Evolutionary conservation across 2,797 vertebrate genomes (phyloP).

Genomic region (Paramormyrops hopkinsi): DNA sequence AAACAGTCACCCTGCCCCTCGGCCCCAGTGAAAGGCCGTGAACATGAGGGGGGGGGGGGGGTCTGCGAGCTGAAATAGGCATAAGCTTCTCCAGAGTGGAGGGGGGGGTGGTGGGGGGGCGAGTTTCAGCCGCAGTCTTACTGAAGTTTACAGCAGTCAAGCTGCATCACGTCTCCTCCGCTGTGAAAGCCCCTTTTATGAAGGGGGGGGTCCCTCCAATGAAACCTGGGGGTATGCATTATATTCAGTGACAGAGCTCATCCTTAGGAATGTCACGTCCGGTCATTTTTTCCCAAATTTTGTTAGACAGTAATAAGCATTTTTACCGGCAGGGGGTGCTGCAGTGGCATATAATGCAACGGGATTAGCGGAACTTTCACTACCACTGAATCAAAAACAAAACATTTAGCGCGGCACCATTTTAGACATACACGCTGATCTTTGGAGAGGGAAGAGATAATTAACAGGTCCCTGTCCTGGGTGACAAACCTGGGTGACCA

Average conservation of each 20-base stretch:
- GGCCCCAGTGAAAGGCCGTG: not conserved
- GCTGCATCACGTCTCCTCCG: not conserved
- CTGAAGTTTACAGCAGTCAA: not conserved
- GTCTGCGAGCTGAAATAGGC: not conserved
- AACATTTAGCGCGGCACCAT: not conserved
- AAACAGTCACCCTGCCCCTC: not conserved
- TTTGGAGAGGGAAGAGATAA: not conserved
- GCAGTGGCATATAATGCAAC: not conserved
- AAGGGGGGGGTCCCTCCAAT: not conserved
- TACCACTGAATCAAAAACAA: not conserved
- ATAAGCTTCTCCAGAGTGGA: not conserved
- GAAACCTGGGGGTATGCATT: not conserved
- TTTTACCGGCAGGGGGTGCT: not conserved
- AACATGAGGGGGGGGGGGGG: not conserved
- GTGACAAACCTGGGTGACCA: not conserved
- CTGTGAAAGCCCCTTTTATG: not conserved
- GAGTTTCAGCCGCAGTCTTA: not conserved
- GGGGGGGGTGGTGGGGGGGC: not conserved
- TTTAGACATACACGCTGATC: not conserved
- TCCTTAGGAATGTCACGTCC: not conserved
- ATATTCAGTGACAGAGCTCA: not conserved
- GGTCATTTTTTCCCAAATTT: not conserved
- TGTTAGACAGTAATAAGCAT: not conserved
- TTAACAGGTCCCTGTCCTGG: not conserved
- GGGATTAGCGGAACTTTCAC: not conserved